Base-by-base conservation (phyloP, 2,113 vertebrate genomes). In the Phainopepla nitens region DNA sequence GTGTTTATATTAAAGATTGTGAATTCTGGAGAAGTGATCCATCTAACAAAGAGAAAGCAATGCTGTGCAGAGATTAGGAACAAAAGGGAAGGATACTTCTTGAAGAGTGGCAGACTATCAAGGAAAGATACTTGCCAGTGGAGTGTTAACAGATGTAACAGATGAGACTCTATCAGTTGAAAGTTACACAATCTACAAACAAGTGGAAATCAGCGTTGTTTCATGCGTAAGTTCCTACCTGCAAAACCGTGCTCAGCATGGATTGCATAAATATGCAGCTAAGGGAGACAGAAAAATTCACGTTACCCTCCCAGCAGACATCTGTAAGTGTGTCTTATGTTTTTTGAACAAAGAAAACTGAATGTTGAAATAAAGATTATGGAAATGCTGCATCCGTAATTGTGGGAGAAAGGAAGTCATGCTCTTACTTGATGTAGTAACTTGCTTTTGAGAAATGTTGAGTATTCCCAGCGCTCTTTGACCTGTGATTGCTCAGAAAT, bases 1-100 rank as follows among this genome's bases (percentile, higher is more conserved):
- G 86, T 96, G 94, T 96, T 97, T 97, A 96, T 97, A 96, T 97
- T 97, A 96, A 93, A 96, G 94, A 93, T 75, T 90, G 87, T 94
- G 94, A 94, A 92, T 96, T 97, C 96, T 92, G 91, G 72, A 93
- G 86, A 91, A 96, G 82, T 61, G 73, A 97, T 96, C 76, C 62
- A 84, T 69, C 79, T 92, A 95, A 97, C 90, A 88, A 94, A 93
- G 80, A 82, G 89, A 95, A 94, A 69, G 89, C 68, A 96, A 61
- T 73, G 86, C 76, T 94, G 79, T 94, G 91, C 90, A 93, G 86
- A 90, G 82, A 95, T 95, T 90, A 93, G 76, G 91, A 97, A 96
- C 86, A 97, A 97, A 97, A 96, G 76, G 82, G 62, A 96, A 96
- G 69, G 73, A 85, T 69, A 70, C 90, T 88, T 86, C 96, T 80